Conservation (phyloP, 2,797 vertebrate genomes). For the Crocidura indochinensis region DNA sequence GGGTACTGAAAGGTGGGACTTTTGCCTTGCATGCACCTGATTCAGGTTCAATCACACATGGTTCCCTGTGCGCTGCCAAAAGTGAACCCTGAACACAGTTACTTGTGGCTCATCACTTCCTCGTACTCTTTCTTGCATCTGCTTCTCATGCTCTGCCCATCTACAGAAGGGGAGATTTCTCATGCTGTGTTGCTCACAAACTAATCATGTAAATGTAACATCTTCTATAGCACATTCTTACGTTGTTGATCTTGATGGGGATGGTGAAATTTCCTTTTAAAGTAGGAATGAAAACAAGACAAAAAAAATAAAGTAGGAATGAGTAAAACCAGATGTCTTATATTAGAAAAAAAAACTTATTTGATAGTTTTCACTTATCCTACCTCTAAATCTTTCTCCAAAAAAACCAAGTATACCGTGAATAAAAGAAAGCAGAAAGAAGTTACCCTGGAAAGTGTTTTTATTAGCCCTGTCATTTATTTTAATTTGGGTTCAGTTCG, state of each 20-base stretch:
- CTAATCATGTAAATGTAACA: neutral
- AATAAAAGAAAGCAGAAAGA: neutral
- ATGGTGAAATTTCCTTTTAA: slow-evolving; percentile 5
- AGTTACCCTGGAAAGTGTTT: slow-evolving; percentile 34
- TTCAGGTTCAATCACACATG: too few relatives aligned
- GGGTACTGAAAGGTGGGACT: too few relatives aligned
- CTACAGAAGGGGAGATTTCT: neutral
- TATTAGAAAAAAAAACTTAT: neutral
- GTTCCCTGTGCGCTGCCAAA: too few relatives aligned
- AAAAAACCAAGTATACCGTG: slow-evolving; percentile 2
- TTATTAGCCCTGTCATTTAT: neutral
- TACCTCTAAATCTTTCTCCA: neutral
- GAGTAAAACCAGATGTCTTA: neutral
- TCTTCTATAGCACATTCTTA: neutral
- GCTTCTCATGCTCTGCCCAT: neutral
- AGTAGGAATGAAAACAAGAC: neutral
- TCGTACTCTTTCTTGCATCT: too few relatives aligned
- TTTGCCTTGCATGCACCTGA: neutral
- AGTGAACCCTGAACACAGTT: too few relatives aligned
- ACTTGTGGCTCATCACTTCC: too few relatives aligned
- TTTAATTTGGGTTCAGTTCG: slow-evolving; percentile 42
- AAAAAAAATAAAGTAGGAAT: neutral
- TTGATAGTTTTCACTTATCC: neutral
- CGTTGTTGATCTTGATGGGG: neutral
- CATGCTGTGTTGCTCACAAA: neutral